Conservation (phyloP, 2,113 vertebrate species). For the Ranitomeya imitator region DNA sequence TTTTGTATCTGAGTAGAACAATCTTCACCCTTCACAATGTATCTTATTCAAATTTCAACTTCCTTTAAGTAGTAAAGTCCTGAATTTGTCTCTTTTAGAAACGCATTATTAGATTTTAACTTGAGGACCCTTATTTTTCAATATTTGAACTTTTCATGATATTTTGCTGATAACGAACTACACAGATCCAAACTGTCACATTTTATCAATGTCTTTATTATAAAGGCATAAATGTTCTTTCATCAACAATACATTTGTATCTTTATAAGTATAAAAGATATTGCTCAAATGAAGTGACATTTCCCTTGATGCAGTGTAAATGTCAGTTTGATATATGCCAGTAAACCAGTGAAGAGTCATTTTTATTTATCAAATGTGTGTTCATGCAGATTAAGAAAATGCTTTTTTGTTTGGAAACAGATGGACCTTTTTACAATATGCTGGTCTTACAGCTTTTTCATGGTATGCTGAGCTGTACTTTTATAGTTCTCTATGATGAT, state of each 20-base stretch:
- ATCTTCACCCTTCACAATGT: background rate
- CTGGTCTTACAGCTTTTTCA: conserved; percentile 48
- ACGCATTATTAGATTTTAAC: conserved; percentile 21
- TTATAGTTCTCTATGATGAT: conserved; percentile 21
- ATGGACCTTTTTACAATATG: conserved; percentile 50
- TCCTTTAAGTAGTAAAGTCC: background rate
- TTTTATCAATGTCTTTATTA: conserved; percentile 53
- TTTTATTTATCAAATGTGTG: conserved; percentile 56
- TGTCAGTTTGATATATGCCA: conserved; percentile 56
- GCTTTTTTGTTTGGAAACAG: conserved; percentile 48
- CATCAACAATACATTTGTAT: conserved; percentile 54
- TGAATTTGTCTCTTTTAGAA: conserved; percentile 2
- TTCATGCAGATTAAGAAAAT: conserved; percentile 49
- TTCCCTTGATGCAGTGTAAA: conserved; percentile 47
- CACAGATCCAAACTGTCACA: conserved; percentile 39
- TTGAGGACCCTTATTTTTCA: conserved; percentile 16
- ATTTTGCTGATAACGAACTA: conserved; percentile 42
- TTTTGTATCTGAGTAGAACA: background rate
- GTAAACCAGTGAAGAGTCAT: conserved; percentile 53
- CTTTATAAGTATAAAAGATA: conserved; percentile 49
- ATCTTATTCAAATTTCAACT: background rate
- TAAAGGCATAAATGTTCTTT: conserved; percentile 51
- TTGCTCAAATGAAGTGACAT: conserved; percentile 56
- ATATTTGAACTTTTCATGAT: conserved; percentile 21
- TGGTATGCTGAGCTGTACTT: conserved; percentile 24